A percentile compares a stretch with the other conserved stretches of the same genome.
phyloP scores from a whole-genome alignment of 2,113 vertebrate species.

The Sigmodon hispidus region DNA sequence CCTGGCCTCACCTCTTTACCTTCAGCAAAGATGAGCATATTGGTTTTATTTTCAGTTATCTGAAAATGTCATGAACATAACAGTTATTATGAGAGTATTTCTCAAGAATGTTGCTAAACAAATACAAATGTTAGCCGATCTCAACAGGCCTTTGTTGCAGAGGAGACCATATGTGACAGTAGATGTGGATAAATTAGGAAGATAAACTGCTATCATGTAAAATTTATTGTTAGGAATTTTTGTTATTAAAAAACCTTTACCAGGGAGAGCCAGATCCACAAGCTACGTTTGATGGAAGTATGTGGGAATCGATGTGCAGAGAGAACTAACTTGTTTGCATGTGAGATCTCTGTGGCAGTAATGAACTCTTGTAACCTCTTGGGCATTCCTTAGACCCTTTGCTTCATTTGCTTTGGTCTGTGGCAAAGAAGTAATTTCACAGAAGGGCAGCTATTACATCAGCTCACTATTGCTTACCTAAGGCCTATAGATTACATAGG shows the following conservation, averaged over 20 bases:
- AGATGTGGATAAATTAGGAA: neutral
- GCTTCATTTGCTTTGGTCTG: neutral
- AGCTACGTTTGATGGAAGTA: neutral
- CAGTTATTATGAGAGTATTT: neutral
- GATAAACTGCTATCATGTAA: neutral
- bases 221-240: neutral
- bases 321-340: neutral
- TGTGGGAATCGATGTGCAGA: neutral
- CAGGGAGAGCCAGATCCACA: neutral
- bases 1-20: neutral
- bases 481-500: neutral
- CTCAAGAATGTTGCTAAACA: constrained; percentile 9
- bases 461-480: neutral
- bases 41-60: constrained; percentile 33
- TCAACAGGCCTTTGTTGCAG: constrained; percentile 3
- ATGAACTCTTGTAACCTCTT: neutral
- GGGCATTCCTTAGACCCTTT: neutral
- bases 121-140: neutral
- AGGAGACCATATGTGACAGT: neutral
- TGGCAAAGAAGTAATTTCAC: neutral
- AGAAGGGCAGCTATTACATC: neutral
- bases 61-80: neutral
- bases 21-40: constrained; percentile 20
- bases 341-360: neutral
- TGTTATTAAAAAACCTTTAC: neutral